Evolutionary conservation across 92 coral and sea anemone genomes (phyloP), one percentile per base, ranked within the genome.

Genomic region (Parazoanthus swiftii): DNA sequence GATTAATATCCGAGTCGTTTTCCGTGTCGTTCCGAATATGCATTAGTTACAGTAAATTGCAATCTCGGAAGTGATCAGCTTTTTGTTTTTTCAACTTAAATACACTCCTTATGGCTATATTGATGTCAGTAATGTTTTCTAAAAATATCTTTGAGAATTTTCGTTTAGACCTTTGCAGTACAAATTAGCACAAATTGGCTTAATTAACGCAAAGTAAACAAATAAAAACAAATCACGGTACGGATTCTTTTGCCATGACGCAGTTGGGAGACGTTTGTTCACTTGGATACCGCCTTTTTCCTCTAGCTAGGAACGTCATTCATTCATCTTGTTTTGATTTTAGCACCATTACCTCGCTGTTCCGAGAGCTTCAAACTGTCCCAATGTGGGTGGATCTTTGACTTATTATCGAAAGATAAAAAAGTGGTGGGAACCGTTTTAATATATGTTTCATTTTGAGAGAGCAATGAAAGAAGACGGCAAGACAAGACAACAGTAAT

Each of bases 191-290:
- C 70, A 48, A 48, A 7, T 48, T 48, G 51, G 51, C 11, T 48
- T 48, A 48, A 48, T 48, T 63, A 23, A 21, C 70, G 70, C 16
- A 63, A 26, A 63, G 15, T 3, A 74, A 74, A 74, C 78, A 74
- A 73, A 73, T 37, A 73, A 2, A 73, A 26, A 15, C 78, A 74
- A 11, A 74, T n/a, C 48, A 16, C 43, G 43, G 26, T 48, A 74
- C 78, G 78, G 43, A 74, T 37, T 74, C 78, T 48, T 74, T 74
- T 74, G 23, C 39, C 33, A 74, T 74, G 78, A 74, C 78, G 78
- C 78, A 74, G 21, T 4, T 18, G 70, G 26, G 23, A 74, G 11
- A 16, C 2, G n/a, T 74, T 5, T 74, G 78, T 36, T 7, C 18
- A 74, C 39, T 37, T 37, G 6, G 46, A 74, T 37, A 36, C 78